A percentile compares a stretch with the other conserved stretches of the same genome.
Evolutionary conservation across 1,140 invertebrate species (phyloP).

Genomic region (Drosophila sturtevanti): DNA sequence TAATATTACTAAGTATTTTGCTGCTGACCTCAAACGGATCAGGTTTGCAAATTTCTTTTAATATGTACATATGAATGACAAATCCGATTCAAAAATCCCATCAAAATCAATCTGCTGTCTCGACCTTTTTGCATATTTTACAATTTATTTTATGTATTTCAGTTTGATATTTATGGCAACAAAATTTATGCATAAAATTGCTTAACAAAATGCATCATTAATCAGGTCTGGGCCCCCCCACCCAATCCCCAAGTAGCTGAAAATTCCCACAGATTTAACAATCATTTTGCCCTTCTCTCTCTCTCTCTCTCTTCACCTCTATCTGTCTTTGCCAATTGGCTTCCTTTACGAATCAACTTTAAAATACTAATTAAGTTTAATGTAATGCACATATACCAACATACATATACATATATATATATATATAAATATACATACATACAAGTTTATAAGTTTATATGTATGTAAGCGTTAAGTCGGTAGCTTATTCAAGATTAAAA

Average conservation of each 20-base stretch:
- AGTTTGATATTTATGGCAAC: constrained; percentile 14
- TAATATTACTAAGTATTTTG: too few species aligned
- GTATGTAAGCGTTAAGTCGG: constrained; percentile 40
- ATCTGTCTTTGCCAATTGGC: neutral
- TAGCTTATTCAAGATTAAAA: constrained; percentile 50
- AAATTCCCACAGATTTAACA: constrained; percentile 58
- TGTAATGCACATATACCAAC: constrained; percentile 67
- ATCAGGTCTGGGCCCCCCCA: constrained; percentile 43
- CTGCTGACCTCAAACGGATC: constrained; percentile 48
- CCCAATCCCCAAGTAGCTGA: neutral
- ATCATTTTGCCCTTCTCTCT: constrained; percentile 4
- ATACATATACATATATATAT: neutral
- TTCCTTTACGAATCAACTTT: constrained; percentile 37
- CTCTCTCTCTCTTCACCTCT: neutral
- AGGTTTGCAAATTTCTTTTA: constrained; percentile 65
- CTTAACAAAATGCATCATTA: constrained; percentile 73
- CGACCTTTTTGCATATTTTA: constrained; percentile 76
- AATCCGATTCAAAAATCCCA: constrained; percentile 8
- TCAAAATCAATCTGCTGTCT: constrained; percentile 4
- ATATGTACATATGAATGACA: constrained; percentile 41
- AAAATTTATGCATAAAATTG: constrained; percentile 76
- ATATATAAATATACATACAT: constrained; percentile 17
- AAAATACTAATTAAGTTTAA: constrained; percentile 78
- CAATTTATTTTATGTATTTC: constrained; percentile 69
- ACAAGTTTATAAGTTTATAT: neutral